phyloP scores from a whole-genome alignment of 2,113 vertebrate species.

The Gambusia holbrooki region DNA sequence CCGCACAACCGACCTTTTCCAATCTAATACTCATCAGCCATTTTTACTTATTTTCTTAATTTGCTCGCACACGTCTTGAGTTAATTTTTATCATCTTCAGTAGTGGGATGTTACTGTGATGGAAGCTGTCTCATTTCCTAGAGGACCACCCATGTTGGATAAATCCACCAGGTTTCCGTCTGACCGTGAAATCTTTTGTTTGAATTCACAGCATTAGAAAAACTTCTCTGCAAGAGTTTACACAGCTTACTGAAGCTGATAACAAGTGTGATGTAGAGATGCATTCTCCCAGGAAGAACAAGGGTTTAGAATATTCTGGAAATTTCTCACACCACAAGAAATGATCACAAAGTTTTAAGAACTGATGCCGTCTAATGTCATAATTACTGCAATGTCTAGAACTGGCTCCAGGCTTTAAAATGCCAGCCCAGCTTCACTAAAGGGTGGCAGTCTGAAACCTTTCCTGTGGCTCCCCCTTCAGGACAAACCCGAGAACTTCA shows the following conservation, averaged over 20 bases:
- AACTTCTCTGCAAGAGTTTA: neutral
- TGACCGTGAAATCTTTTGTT: neutral
- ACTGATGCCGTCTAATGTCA: neutral
- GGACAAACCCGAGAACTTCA: neutral
- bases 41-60: no score
- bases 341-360: neutral
- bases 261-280: neutral
- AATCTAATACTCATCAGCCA: no score
- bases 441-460: neutral
- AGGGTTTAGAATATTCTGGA: neutral
- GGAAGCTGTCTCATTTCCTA: neutral
- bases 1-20: no score
- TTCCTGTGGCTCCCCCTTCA: neutral
- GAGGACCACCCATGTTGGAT: conserved; percentile 24
- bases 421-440: neutral
- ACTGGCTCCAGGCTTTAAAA: neutral
- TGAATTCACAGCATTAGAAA: neutral
- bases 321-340: neutral
- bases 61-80: neutral
- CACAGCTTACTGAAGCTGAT: neutral
- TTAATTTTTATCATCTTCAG: neutral
- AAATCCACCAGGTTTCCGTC: neutral
- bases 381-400: neutral
- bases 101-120: neutral
- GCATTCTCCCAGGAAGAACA: neutral